Evolutionary conservation across 2,797 vertebrate species (phyloP).

Genomic region (Lepidocolaptes lacrymiger): DNA sequence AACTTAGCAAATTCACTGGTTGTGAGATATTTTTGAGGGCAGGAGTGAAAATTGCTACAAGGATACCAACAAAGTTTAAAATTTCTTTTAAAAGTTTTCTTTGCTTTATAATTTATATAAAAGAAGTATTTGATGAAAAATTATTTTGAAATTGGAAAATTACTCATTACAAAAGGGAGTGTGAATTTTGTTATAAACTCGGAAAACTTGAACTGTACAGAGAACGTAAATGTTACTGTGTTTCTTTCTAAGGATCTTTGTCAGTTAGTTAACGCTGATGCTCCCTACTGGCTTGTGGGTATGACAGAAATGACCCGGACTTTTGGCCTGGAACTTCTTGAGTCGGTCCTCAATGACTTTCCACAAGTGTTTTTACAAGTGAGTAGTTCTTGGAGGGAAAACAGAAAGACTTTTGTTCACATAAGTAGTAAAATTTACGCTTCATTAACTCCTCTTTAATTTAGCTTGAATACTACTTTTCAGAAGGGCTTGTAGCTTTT

Average conservation of each 20-base stretch:
- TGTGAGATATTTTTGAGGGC: neutral
- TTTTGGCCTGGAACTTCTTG: slow-evolving; percentile 95
- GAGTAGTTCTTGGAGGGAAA: slow-evolving; percentile 15
- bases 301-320: slow-evolving; percentile 99
- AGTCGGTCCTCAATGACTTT: slow-evolving; percentile 98
- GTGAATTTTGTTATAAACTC: neutral
- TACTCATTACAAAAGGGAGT: neutral
- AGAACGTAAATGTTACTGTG: neutral
- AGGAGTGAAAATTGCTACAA: neutral
- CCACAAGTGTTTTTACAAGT: slow-evolving; percentile 96
- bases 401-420: neutral
- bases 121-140: neutral
- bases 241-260: slow-evolving; percentile 89
- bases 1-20: neutral
- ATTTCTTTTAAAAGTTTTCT: neutral
- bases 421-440: neutral
- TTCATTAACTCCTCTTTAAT: neutral
- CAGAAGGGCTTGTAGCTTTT: neutral
- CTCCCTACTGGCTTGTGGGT: slow-evolving; percentile 97
- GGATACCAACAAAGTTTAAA: neutral
- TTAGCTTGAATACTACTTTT: neutral
- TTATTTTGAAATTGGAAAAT: neutral
- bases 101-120: neutral
- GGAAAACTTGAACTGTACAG: neutral
- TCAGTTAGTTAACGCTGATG: slow-evolving; percentile 97